These are phyloP conservation scores for Halichondria panicea DNA, from an alignment of 37 sponge, comb jelly and placozoan genomes.

Conservation along the genomic window DNA sequence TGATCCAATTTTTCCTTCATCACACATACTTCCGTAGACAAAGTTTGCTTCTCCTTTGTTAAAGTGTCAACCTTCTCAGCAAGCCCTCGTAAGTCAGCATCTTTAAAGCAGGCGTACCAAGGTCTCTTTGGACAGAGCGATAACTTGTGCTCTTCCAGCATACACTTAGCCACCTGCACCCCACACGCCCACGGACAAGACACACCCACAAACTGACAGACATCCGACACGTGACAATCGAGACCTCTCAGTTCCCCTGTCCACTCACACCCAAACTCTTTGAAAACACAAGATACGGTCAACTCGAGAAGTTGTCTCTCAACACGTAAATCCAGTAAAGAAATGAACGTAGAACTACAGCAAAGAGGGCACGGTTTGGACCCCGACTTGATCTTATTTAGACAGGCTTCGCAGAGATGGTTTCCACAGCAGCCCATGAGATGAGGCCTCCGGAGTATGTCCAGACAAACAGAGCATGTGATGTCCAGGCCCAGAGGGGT, in stretches of 20 bases:
- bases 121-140: neutral
- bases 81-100: neutral
- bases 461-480: slow-evolving; percentile 39
- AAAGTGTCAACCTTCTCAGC: neutral
- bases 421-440: slow-evolving; percentile 46
- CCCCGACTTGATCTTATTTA: neutral
- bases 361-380: slow-evolving; percentile 39
- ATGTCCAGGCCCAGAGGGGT: neutral
- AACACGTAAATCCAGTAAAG: slow-evolving; percentile 16
- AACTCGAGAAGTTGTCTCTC: slow-evolving; percentile 23
- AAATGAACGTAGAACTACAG: neutral
- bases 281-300: slow-evolving; percentile 8
- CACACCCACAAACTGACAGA: neutral
- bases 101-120: slow-evolving; percentile 7
- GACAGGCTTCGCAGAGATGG: slow-evolving; percentile 40
- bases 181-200: slow-evolving; percentile 18
- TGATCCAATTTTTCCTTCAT: neutral
- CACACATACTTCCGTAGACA: neutral
- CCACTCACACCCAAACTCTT: slow-evolving; percentile 25
- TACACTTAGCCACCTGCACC: neutral
- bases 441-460: slow-evolving; percentile 27
- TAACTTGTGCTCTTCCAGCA: neutral
- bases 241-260: slow-evolving; percentile 25
- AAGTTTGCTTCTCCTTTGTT: neutral
- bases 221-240: slow-evolving; percentile 1